A percentile compares a stretch with the other conserved stretches of the same genome.
These are phyloP conservation scores for Hirtodrosophila cameraria DNA, from an alignment of 2,888 invertebrate species.

Conservation along the genomic window DNA sequence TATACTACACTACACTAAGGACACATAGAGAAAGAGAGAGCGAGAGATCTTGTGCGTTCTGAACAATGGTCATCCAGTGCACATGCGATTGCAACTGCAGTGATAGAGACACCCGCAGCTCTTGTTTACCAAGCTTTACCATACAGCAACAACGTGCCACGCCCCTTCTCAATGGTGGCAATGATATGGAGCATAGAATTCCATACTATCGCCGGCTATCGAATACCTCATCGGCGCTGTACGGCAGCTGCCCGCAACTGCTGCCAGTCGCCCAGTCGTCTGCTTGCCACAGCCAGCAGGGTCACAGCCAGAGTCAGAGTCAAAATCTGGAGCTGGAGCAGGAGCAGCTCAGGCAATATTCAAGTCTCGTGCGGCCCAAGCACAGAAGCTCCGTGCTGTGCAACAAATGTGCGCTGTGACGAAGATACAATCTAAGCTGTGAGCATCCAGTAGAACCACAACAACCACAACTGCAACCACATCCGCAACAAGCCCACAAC, in stretches of 20 bases:
- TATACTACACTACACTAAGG: background rate
- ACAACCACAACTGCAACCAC: constrained; percentile 19
- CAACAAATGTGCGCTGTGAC: constrained; percentile 83
- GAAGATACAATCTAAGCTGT: constrained; percentile 82
- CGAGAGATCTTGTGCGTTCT: constrained; percentile 16
- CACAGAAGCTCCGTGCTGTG: constrained; percentile 77
- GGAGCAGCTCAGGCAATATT: constrained; percentile 58
- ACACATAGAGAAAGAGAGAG: too few relatives aligned
- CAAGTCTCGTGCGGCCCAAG: constrained; percentile 61
- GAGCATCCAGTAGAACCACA: constrained; percentile 72
- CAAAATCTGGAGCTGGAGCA: constrained; percentile 21
- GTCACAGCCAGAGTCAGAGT: constrained; percentile 11
- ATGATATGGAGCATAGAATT: constrained; percentile 80
- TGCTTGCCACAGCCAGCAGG: constrained; percentile 10
- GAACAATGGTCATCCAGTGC: constrained; percentile 82
- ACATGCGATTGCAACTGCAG: constrained; percentile 83
- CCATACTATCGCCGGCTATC: constrained; percentile 77
- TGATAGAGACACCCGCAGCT: constrained; percentile 77
- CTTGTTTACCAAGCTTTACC: constrained; percentile 50
- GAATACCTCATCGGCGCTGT: constrained; percentile 80
- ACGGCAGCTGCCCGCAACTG: constrained; percentile 83
- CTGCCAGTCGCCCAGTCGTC: constrained; percentile 34
- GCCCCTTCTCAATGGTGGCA: constrained; percentile 57
- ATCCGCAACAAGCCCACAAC: constrained; percentile 28
- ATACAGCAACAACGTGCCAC: constrained; percentile 36